Evolutionary conservation across 1,140 invertebrate species (phyloP).

Genomic region (Bombus consobrinus): DNA sequence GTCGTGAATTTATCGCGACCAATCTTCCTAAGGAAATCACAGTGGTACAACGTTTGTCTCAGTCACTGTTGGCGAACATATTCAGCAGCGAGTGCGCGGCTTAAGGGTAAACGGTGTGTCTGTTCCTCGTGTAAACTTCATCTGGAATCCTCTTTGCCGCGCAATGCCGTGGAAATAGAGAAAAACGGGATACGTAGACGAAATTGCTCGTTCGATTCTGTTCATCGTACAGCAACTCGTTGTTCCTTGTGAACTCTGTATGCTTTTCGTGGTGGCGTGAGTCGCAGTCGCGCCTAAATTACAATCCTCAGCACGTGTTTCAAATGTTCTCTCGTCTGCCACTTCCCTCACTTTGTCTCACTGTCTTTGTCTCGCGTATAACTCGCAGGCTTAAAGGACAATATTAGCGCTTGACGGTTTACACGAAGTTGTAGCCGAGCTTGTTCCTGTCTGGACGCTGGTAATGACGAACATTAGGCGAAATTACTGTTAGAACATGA

Average conservation of each 20-base stretch:
- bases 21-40: too few relatives aligned
- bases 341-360: neutral
- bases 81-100: neutral
- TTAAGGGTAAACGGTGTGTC: neutral
- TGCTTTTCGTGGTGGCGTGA: neutral
- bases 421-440: constrained; percentile 33
- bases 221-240: too few relatives aligned
- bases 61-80: neutral
- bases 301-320: neutral
- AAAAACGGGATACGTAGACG: neutral
- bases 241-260: neutral
- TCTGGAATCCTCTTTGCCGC: neutral
- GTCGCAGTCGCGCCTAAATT: constrained; percentile 10
- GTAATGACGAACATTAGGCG: constrained; percentile 37
- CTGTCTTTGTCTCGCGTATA: neutral
- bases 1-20: neutral
- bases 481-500: constrained; percentile 34
- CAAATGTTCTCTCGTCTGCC: neutral
- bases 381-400: constrained; percentile 18
- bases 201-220: neutral
- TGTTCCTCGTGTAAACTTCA: neutral
- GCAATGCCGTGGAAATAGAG: neutral
- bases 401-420: constrained; percentile 44
- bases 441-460: neutral
- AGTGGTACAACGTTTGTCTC: neutral